Conservation (phyloP, 2,797 vertebrate genomes). For the Amniataba percoides region DNA sequence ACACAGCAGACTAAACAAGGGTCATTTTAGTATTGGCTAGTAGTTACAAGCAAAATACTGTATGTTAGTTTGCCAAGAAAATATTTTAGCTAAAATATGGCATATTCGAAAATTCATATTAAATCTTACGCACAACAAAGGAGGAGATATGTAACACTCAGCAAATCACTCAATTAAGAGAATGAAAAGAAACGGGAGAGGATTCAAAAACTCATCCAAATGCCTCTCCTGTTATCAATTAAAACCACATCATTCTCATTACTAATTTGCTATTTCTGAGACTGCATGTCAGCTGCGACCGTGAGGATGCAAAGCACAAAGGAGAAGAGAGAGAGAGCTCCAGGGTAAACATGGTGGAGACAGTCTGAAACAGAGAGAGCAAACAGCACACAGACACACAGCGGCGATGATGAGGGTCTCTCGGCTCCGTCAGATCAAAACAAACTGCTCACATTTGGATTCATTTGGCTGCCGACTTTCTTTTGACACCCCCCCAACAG, state of each 20-base stretch:
- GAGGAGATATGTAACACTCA: neutral
- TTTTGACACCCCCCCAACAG: neutral
- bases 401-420: conserved; percentile 4
- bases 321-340: conserved; percentile 18
- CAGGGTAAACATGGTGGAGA: conserved; percentile 11
- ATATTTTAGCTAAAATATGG: neutral
- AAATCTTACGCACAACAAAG: neutral
- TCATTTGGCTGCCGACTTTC: conserved; percentile 21
- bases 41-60: neutral
- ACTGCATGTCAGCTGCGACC: neutral
- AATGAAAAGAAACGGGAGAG: neutral
- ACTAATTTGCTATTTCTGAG: neutral
- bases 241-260: conserved; percentile 1
- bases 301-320: conserved; percentile 18
- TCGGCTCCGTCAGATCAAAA: conserved; percentile 13
- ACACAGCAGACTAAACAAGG: neutral
- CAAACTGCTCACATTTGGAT: conserved; percentile 14
- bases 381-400: conserved; percentile 18
- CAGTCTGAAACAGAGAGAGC: conserved; percentile 8
- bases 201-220: neutral
- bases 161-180: neutral
- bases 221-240: neutral
- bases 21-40: neutral
- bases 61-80: neutral
- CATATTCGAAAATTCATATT: neutral